Evolutionary conservation across 2,888 invertebrate genomes (phyloP), one percentile per base, ranked within the genome.

Genomic region (Podotricha telesiphe): DNA sequence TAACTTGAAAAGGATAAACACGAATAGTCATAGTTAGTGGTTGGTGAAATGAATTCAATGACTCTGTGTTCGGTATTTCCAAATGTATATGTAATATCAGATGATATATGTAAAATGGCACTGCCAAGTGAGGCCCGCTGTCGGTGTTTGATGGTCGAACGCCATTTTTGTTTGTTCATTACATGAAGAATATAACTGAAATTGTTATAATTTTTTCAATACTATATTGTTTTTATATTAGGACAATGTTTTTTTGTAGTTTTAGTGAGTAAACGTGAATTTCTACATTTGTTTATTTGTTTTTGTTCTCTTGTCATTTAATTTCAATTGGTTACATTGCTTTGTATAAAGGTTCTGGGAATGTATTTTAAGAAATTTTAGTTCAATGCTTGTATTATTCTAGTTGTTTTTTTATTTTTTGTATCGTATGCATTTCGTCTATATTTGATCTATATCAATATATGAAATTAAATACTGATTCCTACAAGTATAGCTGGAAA

Each of bases 21-120:
- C 85, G 62, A 88, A 83, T 72, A 87, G 83, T 76, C 89, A 90
- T 73, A 91, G 93, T 87, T 92, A 92, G 86, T 91, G 86, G 67
- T 68, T 65, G 40, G 66, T 67, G 45, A 71, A 75, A 76, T 68
- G 70, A 73, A 74, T 75, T 74, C 73, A 74, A 65, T 42, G 48
- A 70, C 64, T 48, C 55, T 56, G 51, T 69, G 56, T 51, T 62
- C 48, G 22, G 56, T 66, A 62, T 66, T 58, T 58, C 59, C 50
- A 37, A 65, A 53, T 53, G 15, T 53, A 28, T 53, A 40, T 65
- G 48, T 65, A 48, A 50, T 58, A 55, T 55, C 22, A 13, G 42
- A 66, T 55, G 34, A 56, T 55, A 55, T 45, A 20, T 56, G 37
- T 48, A 22, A 42, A 19, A 20, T 51, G 67, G 62, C 63, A 53